These are phyloP conservation scores for Cyphomyrmex costatus DNA, from an alignment of 1,140 invertebrate species.

Conservation along the genomic window DNA sequence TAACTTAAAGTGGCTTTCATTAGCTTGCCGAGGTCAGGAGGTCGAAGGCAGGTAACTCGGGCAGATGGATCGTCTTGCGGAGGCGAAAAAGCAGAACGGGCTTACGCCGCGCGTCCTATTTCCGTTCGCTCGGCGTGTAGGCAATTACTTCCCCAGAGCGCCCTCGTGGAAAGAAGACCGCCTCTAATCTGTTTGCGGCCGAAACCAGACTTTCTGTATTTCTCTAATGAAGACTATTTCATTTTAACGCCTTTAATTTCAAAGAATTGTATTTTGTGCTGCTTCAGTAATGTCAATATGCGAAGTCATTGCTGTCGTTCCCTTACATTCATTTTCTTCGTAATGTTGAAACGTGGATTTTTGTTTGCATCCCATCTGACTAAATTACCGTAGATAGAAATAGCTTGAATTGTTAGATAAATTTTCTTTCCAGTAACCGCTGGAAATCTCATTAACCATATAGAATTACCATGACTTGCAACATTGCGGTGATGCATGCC, in stretches of 20 bases:
- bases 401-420: slow-evolving; percentile 13
- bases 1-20: slow-evolving; percentile 55
- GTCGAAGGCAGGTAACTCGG: slow-evolving; percentile 63
- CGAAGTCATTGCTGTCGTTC: background rate
- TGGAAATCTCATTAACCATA: background rate
- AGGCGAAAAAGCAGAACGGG: slow-evolving; percentile 69
- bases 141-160: slow-evolving; percentile 69
- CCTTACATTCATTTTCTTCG: background rate
- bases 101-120: slow-evolving; percentile 73
- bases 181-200: slow-evolving; percentile 77
- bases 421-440: background rate
- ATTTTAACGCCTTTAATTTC: slow-evolving; percentile 63
- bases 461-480: slow-evolving; percentile 9
- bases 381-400: background rate
- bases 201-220: slow-evolving; percentile 68
- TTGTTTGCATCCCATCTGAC: background rate
- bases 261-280: background rate
- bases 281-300: slow-evolving; percentile 11
- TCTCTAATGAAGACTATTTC: slow-evolving; percentile 71
- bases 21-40: slow-evolving; percentile 62
- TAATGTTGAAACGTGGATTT: background rate
- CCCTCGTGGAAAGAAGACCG: slow-evolving; percentile 45
- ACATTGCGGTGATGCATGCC: background rate
- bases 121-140: slow-evolving; percentile 60
- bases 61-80: slow-evolving; percentile 60